A percentile compares a stretch with the other conserved stretches of the same genome.
phyloP scores from a whole-genome alignment of 2,797 vertebrate genomes.

The Glyptemys insculpta region DNA sequence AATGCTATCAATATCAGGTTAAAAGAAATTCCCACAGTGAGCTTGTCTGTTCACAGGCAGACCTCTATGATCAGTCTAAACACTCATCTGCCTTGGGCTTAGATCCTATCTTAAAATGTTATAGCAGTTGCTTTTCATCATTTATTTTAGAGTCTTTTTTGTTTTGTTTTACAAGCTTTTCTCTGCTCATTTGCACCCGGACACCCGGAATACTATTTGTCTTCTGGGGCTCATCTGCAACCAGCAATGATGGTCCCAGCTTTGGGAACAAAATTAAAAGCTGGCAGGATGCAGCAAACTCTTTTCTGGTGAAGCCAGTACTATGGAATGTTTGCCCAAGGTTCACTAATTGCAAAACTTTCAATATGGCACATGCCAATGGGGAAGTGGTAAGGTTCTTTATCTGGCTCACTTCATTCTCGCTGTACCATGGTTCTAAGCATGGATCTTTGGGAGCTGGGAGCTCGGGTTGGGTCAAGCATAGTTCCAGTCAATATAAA shows the following conservation, averaged over 20 bases:
- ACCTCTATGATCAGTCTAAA: constrained; percentile 53
- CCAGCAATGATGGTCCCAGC: neutral
- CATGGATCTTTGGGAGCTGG: neutral
- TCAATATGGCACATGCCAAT: neutral
- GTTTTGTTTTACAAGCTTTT: neutral
- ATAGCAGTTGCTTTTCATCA: constrained; percentile 38
- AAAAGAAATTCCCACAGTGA: constrained; percentile 65
- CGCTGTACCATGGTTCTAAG: neutral
- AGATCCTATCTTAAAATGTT: constrained; percentile 37
- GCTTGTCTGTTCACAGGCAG: constrained; percentile 23
- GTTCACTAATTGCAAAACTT: neutral
- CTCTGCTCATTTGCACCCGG: constrained; percentile 19
- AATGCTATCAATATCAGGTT: constrained; percentile 48
- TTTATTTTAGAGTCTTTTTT: neutral
- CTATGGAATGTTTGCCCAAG: neutral
- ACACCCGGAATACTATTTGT: neutral
- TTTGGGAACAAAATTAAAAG: neutral
- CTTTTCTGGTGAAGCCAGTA: neutral
- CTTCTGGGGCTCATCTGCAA: neutral
- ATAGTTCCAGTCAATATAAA: neutral
- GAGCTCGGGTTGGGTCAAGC: neutral
- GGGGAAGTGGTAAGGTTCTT: neutral
- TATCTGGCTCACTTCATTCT: neutral
- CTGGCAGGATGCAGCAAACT: neutral
- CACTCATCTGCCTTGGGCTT: constrained; percentile 51